phyloP scores from a whole-genome alignment of 1,140 invertebrate genomes.

The Oedothorax gibbosus region DNA sequence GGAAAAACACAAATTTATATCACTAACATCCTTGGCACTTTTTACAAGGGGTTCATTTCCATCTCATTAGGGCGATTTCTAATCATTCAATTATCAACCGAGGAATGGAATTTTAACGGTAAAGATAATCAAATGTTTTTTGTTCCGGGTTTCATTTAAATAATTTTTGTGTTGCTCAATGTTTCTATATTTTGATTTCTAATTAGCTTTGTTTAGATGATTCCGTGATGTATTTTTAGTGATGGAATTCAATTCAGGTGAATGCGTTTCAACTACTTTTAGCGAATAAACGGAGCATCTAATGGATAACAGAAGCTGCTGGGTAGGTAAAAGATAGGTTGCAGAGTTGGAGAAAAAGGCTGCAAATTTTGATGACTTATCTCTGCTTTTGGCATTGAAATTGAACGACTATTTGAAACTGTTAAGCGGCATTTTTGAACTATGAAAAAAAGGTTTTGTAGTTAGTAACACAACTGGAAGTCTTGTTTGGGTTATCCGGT shows the following conservation, averaged over 20 bases:
- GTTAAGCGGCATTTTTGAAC: no score
- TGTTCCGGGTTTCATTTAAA: not conserved
- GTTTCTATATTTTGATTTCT: slow-evolving; percentile 39
- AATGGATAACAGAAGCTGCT: no score
- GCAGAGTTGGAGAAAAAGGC: no score
- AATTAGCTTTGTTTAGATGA: slow-evolving; percentile 50
- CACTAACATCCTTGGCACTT: not conserved
- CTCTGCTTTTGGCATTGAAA: no score
- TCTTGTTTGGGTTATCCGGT: no score
- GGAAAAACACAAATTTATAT: no score
- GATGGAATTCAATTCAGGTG: not conserved
- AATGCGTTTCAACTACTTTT: not conserved
- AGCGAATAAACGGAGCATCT: no score
- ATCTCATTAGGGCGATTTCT: slow-evolving; percentile 53
- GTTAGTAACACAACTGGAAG: no score
- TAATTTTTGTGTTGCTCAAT: not conserved
- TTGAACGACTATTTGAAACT: no score
- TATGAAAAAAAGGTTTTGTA: no score
- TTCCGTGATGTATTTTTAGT: not conserved
- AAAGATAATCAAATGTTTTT: slow-evolving; percentile 50
- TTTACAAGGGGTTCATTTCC: slow-evolving; percentile 47
- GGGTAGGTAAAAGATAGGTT: no score
- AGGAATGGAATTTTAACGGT: not conserved
- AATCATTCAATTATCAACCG: slow-evolving; percentile 55
- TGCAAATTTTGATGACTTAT: no score